Percentiles rank a stretch among this genome's conserved stretches.
These are phyloP conservation scores for Eupithecia vulgata DNA, from an alignment of 2,888 invertebrate genomes.

Conservation along the genomic window DNA sequence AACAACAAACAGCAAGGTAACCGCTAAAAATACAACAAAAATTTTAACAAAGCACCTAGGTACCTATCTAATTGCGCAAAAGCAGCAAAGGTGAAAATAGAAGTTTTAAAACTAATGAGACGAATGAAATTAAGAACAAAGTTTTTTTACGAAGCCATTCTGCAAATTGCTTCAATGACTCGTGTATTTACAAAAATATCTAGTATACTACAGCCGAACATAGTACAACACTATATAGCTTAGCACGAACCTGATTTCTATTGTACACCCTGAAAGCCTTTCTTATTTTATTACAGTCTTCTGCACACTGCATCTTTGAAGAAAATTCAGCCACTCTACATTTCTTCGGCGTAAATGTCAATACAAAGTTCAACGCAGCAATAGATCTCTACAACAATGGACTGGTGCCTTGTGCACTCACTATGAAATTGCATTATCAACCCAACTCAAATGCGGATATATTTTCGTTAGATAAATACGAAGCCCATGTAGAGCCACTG, in stretches of 20 bases:
- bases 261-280: not conserved
- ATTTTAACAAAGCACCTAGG: too few species aligned
- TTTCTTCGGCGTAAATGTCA: conserved; percentile 73
- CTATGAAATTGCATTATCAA: conserved; percentile 71
- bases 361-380: conserved; percentile 61
- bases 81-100: too few species aligned
- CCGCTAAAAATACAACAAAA: too few species aligned
- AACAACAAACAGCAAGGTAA: too few species aligned
- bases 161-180: too few species aligned
- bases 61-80: too few species aligned
- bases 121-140: not conserved
- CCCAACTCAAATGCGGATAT: conserved; percentile 62
- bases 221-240: not conserved
- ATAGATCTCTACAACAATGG: conserved; percentile 78
- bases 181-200: not conserved
- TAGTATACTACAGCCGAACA: not conserved
- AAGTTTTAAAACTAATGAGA: too few species aligned
- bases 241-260: not conserved
- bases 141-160: not conserved
- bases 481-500: conserved; percentile 74
- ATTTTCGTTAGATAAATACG: conserved; percentile 73
- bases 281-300: conserved; percentile 61
- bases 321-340: conserved; percentile 75
- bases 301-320: conserved; percentile 75
- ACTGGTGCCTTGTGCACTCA: conserved; percentile 70